Evolutionary conservation across 2,797 vertebrate species (phyloP), one percentile per base, ranked within the genome.

Genomic region (Pelodytes ibericus): DNA sequence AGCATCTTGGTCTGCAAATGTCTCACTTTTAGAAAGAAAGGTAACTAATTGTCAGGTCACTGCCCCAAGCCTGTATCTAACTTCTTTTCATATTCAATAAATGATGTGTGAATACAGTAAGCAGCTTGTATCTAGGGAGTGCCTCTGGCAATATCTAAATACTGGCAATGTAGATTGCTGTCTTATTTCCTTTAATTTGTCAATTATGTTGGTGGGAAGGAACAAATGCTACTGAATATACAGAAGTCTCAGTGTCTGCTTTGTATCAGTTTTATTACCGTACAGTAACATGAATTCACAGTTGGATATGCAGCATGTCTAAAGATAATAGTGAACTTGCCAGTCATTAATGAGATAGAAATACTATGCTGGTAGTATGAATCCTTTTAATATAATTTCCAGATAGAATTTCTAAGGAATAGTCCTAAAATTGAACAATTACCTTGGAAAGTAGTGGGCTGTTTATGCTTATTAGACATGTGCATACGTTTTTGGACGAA

Each of bases 21-120:
- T 58, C 73, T 72, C 74, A 76, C 72, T 80, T 72, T 85, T 79
- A 87, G 81, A 82, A 72, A 41, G 76, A 83, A 83, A 89, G 83
- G 84, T 77, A 88, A 92, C 87, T 83, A 91, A 93, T 91, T 86
- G 73, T 83, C 2, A 81, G 88, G 88, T 86, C 84, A 63, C 81
- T 83, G 67, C 83, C 82, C 80, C 75, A 81, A 79, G 67, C 67
- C 65, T 81, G 1, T 85, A 79, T 82, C 88, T 87, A 85, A 70
- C 85, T 81, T 83, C 85, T 87, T 86, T 89, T 89, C 90, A 87
- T 83, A 66, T 78, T 82, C 87, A 91, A 89, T 88, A 91, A 91
- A 92, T 90, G 88, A 91, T 83, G 89, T 92, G 91, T 3, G 87
- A 86, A 86, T 89, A 87, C 82, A 90, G 84, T 80, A 73, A 72